Evolutionary conservation across 2,888 invertebrate genomes (phyloP), one percentile per base, ranked within the genome.

Genomic region (Drosophila setosimentum): DNA sequence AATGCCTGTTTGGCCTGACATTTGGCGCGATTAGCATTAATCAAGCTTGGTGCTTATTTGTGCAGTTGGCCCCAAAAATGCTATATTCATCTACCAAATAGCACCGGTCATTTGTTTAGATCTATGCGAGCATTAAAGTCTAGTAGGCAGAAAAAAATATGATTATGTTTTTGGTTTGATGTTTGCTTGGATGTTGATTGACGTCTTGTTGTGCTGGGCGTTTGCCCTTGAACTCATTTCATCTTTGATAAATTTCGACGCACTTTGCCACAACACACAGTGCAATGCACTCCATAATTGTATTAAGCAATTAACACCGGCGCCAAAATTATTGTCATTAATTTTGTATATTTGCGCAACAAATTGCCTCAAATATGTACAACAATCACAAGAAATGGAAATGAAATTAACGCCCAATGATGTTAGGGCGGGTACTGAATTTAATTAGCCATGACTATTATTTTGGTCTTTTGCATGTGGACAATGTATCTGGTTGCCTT

Each of bases 11-110:
- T 77, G 65, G 78, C 37, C 77, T 85, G 82, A 82, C 86, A 85
- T 82, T 82, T 82, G 77, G 55, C 73, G 74, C 75, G 90, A 90
- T 87, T 90, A 87, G 90, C 88, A 87, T 87, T 87, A 85, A 90
- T 87, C 90, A 87, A 88, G 83, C 81, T 72, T 30, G 55, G 32
- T 45, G 45, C 24, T 69, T 72, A 63, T 54, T 67, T 24, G 27
- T 42, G 50, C 62, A 68, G 61, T 70, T 62, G 62, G 57, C 62
- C 73, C 71, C 70, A 80, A 74, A 72, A 73, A 69, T 72, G 68
- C 35, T 75, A 68, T 82, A 72, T 80, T 72, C 80, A 80, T 65
- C 77, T 53, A 67, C 76, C 80, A 77, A 77, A 77, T 66, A 79
- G 75, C 65, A 60, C 79, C 48, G 69, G 35, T 65, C 79, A 76